Percentiles rank a stretch among this genome's conserved stretches.
Conservation (phyloP, 2,113 vertebrate genomes). For the Psephotus haematonotus region DNA sequence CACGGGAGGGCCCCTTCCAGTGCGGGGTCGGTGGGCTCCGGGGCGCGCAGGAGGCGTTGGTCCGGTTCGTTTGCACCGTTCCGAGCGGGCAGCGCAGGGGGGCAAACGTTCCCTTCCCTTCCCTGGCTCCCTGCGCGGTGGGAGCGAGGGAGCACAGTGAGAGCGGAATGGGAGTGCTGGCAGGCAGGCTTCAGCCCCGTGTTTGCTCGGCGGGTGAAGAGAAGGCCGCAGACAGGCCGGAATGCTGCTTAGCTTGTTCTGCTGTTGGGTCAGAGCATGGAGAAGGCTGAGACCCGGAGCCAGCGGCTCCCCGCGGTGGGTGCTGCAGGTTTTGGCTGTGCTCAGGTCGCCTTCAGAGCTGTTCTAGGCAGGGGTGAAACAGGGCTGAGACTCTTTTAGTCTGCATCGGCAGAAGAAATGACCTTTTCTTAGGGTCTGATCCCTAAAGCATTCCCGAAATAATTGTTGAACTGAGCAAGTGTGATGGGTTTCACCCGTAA, state of each 20-base stretch:
- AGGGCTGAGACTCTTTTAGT: not conserved
- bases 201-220: not conserved
- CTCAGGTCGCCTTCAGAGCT: not conserved
- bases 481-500: not conserved
- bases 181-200: not conserved
- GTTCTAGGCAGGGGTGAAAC: not conserved
- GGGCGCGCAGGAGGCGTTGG: rapidly evolving
- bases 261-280: rapidly evolving
- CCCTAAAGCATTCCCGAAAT: not conserved
- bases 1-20: rapidly evolving
- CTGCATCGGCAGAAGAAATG: not conserved
- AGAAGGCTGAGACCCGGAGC: not conserved
- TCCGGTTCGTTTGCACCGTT: rapidly evolving
- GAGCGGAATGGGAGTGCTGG: not conserved
- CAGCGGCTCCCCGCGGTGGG: rapidly evolving
- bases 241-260: not conserved
- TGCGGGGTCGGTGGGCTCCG: not conserved
- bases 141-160: rapidly evolving
- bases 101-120: rapidly evolving
- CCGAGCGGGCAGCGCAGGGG: rapidly evolving
- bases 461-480: not conserved
- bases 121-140: rapidly evolving
- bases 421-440: not conserved
- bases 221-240: not conserved
- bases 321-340: not conserved